A percentile compares a stretch with the other conserved stretches of the same genome.
These are phyloP conservation scores for Chlorops oryzae DNA, from an alignment of 1,140 invertebrate genomes.

Conservation along the genomic window DNA sequence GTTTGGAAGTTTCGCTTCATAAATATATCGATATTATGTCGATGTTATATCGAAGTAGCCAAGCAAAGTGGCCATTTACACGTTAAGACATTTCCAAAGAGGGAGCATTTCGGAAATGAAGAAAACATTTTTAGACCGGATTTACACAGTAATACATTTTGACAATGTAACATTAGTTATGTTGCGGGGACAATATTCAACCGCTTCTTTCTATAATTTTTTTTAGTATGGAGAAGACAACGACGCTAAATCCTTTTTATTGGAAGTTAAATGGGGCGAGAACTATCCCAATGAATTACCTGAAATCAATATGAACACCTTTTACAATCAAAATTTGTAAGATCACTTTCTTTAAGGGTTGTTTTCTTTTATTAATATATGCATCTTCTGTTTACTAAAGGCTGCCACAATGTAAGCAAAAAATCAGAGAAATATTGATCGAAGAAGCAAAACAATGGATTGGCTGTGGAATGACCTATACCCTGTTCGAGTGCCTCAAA, in stretches of 20 bases:
- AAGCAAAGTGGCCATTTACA: no score
- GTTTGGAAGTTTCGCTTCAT: no score
- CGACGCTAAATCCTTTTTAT: conserved; percentile 70
- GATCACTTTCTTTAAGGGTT: conserved; percentile 43
- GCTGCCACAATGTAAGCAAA: conserved; percentile 64
- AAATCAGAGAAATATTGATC: conserved; percentile 59
- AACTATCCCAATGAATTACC: conserved; percentile 81
- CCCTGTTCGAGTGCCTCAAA: conserved; percentile 85
- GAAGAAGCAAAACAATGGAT: conserved; percentile 72
- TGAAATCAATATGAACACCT: conserved; percentile 78
- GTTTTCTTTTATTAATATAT: not conserved
- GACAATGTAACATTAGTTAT: conserved; percentile 1
- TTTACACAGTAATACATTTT: conserved; percentile 2
- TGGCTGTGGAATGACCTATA: conserved; percentile 90
- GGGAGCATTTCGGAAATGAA: no score
- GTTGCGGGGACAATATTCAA: no score
- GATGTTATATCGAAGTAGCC: no score
- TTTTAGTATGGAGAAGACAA: conserved; percentile 80
- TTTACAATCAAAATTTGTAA: conserved; percentile 92
- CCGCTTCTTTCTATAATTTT: conserved; percentile 16
- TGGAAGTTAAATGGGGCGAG: conserved; percentile 81
- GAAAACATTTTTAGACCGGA: no score
- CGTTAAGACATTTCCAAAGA: no score
- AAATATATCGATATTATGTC: no score
- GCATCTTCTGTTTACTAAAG: conserved; percentile 49